A percentile compares a stretch with the other conserved stretches of the same genome.
Evolutionary conservation across 2,797 vertebrate genomes (phyloP).

Genomic region (Diglossa cyanea): DNA sequence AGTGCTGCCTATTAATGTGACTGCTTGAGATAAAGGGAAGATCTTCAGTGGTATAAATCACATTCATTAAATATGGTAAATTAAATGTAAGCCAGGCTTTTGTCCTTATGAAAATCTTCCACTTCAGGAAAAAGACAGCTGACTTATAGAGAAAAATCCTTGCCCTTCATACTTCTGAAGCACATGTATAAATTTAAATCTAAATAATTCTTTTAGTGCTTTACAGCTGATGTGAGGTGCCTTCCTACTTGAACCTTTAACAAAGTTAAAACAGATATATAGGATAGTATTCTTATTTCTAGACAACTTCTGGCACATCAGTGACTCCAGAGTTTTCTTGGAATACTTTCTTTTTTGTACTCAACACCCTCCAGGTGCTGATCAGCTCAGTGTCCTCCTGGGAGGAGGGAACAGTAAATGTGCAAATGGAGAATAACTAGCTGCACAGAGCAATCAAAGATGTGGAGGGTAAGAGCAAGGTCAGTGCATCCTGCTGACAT

Average conservation of each 20-base stretch:
- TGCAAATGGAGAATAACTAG: background rate
- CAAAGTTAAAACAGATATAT: background rate
- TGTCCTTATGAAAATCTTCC: background rate
- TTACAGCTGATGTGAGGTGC: background rate
- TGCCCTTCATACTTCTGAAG: background rate
- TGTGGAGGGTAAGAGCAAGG: background rate
- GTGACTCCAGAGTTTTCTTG: background rate
- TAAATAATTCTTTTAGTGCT: background rate
- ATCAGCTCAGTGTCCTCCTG: constrained; percentile 7
- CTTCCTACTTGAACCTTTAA: background rate
- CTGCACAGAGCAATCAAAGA: constrained; percentile 2
- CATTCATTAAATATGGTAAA: background rate
- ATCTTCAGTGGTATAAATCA: background rate
- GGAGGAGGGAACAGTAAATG: background rate
- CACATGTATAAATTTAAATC: background rate
- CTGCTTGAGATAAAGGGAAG: background rate
- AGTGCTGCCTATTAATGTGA: background rate
- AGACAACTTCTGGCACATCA: background rate
- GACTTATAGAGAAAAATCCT: background rate
- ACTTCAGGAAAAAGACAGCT: background rate
- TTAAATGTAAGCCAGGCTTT: background rate
- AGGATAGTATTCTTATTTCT: background rate
- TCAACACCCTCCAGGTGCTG: background rate
- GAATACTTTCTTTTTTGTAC: background rate
- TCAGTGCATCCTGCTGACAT: background rate